These are phyloP conservation scores for Dipodomys ordii DNA, from an alignment of 2,113 vertebrate genomes.

Conservation along the genomic window DNA sequence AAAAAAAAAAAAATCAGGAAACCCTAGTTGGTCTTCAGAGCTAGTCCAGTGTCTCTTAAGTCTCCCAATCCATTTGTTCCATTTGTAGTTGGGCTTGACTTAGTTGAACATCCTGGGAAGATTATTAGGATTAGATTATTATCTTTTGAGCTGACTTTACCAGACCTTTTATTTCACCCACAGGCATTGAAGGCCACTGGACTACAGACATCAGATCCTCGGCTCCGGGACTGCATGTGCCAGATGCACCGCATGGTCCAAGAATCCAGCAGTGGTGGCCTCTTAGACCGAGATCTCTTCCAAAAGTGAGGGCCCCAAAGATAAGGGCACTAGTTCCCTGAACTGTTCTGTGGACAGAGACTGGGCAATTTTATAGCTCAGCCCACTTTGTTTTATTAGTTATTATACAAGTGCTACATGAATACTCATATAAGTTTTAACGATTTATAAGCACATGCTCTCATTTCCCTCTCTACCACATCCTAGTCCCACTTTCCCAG, in stretches of 20 bases:
- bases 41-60: not conserved
- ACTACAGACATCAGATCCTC: conserved; percentile 91
- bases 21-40: not conserved
- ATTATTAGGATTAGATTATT: conserved; percentile 24
- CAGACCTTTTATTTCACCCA: conserved; percentile 13
- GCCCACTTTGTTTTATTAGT: not conserved
- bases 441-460: conserved; percentile 30
- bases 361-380: not conserved
- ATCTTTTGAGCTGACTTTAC: not conserved
- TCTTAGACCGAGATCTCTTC: conserved; percentile 92
- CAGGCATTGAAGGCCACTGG: conserved; percentile 91
- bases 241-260: conserved; percentile 85
- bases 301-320: conserved; percentile 86
- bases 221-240: conserved; percentile 90
- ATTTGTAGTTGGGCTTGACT: not conserved
- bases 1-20: not conserved
- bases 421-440: conserved; percentile 20
- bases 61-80: conserved; percentile 25
- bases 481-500: not conserved
- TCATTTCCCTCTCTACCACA: not conserved
- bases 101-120: not conserved
- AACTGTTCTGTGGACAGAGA: not conserved
- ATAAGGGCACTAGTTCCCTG: conserved; percentile 17
- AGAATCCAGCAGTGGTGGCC: conserved; percentile 87
- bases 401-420: not conserved